phyloP scores from a whole-genome alignment of 2,797 vertebrate species.

The Eulemur coronatus region DNA sequence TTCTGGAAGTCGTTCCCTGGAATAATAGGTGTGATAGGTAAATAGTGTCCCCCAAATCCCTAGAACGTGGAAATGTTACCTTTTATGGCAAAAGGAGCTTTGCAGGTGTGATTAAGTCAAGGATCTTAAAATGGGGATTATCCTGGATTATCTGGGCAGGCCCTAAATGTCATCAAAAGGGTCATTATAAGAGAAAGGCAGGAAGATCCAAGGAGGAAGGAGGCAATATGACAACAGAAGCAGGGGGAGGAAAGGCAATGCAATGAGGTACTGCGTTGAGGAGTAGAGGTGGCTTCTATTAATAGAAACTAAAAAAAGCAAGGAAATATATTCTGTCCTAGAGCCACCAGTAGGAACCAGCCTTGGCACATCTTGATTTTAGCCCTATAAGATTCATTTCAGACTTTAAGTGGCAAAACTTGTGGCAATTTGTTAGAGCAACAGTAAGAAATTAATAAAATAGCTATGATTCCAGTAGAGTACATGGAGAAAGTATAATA shows the following conservation, averaged over 20 bases:
- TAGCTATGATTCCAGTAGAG: neutral
- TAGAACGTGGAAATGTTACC: neutral
- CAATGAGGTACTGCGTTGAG: fast-evolving
- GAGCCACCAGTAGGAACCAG: neutral
- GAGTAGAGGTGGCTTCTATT: neutral
- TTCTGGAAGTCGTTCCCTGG: neutral
- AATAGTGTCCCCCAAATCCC: neutral
- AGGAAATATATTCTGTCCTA: neutral
- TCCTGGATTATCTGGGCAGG: neutral
- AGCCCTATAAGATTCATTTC: neutral
- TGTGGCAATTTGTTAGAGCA: neutral
- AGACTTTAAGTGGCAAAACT: neutral
- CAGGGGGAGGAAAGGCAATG: neutral
- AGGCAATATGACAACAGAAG: neutral
- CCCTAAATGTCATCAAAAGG: neutral
- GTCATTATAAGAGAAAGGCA: neutral
- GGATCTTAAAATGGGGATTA: neutral
- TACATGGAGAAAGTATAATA: neutral
- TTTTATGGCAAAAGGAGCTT: neutral
- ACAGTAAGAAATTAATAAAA: neutral
- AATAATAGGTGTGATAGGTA: neutral
- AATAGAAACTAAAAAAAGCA: neutral
- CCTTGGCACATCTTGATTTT: neutral
- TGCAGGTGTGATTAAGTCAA: neutral
- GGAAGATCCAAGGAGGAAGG: neutral